Conservation (phyloP, 2,888 invertebrate species). For the Erebia epiphron region DNA sequence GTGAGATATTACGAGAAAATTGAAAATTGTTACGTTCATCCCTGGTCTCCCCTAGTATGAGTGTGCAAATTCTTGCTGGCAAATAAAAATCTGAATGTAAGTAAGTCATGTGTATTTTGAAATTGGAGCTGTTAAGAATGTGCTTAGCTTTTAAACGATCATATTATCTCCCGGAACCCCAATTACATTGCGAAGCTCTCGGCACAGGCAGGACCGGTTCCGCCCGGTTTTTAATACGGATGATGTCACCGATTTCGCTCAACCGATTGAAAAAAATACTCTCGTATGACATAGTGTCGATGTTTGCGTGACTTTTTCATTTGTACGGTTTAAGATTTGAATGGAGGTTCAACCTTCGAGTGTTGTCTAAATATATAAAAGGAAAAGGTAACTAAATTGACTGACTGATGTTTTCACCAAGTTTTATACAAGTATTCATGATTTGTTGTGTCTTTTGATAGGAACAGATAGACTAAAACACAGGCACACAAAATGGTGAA, state of each 20-base stretch:
- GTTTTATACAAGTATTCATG: too few relatives aligned
- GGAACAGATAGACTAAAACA: too few relatives aligned
- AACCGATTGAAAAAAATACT: conserved; percentile 26
- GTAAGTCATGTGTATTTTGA: neutral
- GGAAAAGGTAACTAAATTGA: too few relatives aligned
- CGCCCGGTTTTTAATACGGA: conserved; percentile 32
- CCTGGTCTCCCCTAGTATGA: too few relatives aligned
- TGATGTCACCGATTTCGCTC: conserved; percentile 40
- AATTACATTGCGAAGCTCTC: conserved; percentile 35
- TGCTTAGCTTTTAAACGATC: conserved; percentile 21
- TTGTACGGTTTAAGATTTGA: conserved; percentile 21
- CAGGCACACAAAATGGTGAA: too few relatives aligned
- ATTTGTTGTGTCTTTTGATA: too few relatives aligned
- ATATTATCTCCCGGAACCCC: conserved; percentile 21
- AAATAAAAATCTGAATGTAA: neutral
- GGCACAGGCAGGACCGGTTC: conserved; percentile 37
- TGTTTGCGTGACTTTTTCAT: conserved; percentile 18
- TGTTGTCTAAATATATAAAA: too few relatives aligned
- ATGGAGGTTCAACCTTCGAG: conserved; percentile 8
- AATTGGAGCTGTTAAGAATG: conserved; percentile 15
- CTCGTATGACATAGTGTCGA: conserved; percentile 4
- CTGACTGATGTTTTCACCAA: too few relatives aligned
- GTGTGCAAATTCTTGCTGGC: neutral
- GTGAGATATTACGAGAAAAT: too few relatives aligned
- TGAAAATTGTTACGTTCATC: too few relatives aligned